Base-by-base conservation (phyloP, 2,888 invertebrate species). In the Nephrotoma guestfalica region DNA sequence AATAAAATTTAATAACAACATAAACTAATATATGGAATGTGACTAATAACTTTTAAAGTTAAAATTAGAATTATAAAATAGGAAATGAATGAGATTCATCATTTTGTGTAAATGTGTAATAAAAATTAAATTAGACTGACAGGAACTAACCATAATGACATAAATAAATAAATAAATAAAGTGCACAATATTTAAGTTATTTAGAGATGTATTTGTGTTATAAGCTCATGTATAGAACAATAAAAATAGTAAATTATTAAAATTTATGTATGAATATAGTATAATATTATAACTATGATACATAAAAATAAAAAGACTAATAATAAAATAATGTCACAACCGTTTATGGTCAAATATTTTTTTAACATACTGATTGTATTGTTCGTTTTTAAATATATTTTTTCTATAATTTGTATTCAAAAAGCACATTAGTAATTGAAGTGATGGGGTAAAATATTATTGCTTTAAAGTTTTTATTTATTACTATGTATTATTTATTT, bases 381-480 rank as follows among this genome's bases (percentile, higher is more conserved):
- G 30, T 41, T 85, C 43, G 43, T 85, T 43, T 85, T 85, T 18
- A 43, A 85, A 43, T 85, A 43, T 43, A 43, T 42, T 85, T 30
- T 85, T 43, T 85, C 85, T 85, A 85, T 18, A 43, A 7, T 85
- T 43, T 18, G 43, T 43, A 45, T 85, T 85, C 18, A 43, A 42
- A 42, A 84, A 84, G 84, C 41, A 84, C 84, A 41, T 84, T 41
- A 84, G 84, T 84, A 84, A 84, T 84, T 84, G 84, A 84, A 84
- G 71, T 71, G 84, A 84, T 84, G 84, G 41, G 84, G 84, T 84
- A 84, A 84, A 84, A 84, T 84, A 41, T 84, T 84, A 84, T 84
- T 84, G 84, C 84, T 84, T 84, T 84, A 41, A 84, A 41, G 1
- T 84, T 84, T 30, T 84, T 84, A 41, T 84, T 41, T 84, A 41